These are phyloP conservation scores for Corythornis vintsioides DNA, from an alignment of 2,113 vertebrate species.

Conservation along the genomic window DNA sequence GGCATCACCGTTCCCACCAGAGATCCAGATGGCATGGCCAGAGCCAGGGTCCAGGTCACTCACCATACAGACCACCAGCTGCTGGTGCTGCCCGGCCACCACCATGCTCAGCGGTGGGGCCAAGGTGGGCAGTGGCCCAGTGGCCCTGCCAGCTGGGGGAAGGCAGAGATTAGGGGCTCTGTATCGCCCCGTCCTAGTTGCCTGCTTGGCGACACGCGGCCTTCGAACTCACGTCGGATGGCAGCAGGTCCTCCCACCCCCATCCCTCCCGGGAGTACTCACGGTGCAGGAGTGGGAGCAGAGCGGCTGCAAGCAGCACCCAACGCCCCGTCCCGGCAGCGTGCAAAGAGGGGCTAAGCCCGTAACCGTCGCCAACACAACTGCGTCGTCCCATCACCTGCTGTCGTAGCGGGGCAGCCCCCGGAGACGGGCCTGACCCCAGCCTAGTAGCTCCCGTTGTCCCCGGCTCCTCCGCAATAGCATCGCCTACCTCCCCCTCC, in stretches of 20 bases:
- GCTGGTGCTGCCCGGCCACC: slow-evolving; percentile 57
- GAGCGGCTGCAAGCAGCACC: background rate
- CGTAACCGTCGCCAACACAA: background rate
- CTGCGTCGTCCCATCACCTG: background rate
- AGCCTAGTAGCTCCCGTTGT: too few relatives aligned
- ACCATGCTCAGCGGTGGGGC: slow-evolving; percentile 57
- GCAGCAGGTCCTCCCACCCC: accelerated
- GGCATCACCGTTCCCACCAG: slow-evolving; percentile 34
- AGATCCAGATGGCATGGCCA: slow-evolving; percentile 67
- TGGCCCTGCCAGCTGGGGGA: background rate
- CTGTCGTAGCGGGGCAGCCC: background rate
- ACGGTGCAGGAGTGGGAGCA: slow-evolving; percentile 18
- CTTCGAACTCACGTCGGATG: background rate
- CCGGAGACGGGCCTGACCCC: background rate
- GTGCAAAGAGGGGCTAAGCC: background rate
- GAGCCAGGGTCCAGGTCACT: background rate
- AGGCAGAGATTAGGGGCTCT: background rate
- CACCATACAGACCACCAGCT: slow-evolving; percentile 72
- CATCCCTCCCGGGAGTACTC: background rate
- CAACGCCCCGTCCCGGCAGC: background rate
- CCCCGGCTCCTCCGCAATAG: background rate
- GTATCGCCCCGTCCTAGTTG: background rate
- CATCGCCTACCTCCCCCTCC: background rate
- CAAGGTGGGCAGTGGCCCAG: slow-evolving; percentile 45
- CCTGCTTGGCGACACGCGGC: background rate